A percentile compares a stretch with the other conserved stretches of the same genome.
Evolutionary conservation across 2,888 invertebrate species (phyloP).

Genomic region (Automeris io): DNA sequence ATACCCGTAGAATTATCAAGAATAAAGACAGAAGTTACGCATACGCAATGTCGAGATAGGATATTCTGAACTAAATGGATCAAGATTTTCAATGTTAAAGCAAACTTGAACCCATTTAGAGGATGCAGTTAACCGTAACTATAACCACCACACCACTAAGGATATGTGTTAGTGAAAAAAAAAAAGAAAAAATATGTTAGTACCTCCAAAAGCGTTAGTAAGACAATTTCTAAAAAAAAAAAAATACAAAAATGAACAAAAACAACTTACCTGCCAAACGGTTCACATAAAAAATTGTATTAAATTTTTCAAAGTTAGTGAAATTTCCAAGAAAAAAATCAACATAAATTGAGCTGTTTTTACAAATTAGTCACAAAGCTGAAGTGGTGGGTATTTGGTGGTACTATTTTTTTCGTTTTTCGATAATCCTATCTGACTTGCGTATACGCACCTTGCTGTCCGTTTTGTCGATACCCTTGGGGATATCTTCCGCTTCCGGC

Average conservation of each 20-base stretch:
- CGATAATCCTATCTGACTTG: constrained; percentile 55
- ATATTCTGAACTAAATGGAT: constrained; percentile 36
- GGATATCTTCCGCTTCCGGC: constrained; percentile 66
- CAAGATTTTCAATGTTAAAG: constrained; percentile 35
- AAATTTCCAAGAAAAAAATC: constrained; percentile 40
- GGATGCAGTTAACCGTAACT: constrained; percentile 29
- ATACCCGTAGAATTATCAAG: constrained; percentile 23
- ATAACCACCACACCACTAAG: constrained; percentile 72
- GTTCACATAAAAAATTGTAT: constrained; percentile 14
- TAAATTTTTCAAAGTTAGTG: constrained; percentile 43
- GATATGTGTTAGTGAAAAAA: constrained; percentile 41
- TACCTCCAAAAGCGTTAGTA: constrained; percentile 50
- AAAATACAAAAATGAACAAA: constrained; percentile 32
- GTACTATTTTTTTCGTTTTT: constrained; percentile 35
- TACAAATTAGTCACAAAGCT: constrained; percentile 66
- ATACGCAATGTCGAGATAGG: constrained; percentile 72
- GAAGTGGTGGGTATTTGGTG: constrained; percentile 64
- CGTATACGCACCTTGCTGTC: constrained; percentile 73
- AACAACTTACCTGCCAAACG: constrained; percentile 50
- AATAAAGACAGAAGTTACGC: constrained; percentile 32
- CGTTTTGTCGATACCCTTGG: constrained; percentile 64
- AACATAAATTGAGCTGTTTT: constrained; percentile 66
- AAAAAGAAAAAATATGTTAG: constrained; percentile 30
- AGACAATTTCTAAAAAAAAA: constrained; percentile 29
- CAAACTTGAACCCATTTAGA: constrained; percentile 26